Evolutionary conservation across 2,113 vertebrate species (phyloP), one percentile per base, ranked within the genome.

Genomic region (Actenoides hombroni): DNA sequence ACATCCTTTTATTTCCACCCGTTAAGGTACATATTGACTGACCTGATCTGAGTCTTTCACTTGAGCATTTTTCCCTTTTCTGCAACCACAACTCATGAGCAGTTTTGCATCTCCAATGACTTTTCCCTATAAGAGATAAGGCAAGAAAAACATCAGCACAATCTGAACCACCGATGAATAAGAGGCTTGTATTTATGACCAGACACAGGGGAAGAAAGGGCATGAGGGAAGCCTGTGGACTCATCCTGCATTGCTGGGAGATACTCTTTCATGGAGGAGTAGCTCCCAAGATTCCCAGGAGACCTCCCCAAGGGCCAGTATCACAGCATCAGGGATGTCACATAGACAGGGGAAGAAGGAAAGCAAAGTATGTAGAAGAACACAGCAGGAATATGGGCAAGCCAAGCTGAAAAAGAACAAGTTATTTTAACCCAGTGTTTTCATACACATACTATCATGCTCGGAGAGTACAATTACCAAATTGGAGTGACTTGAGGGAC

Each of bases 51-150:
- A 88, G 88, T 96, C 94, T 92, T 97, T 96, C 65, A 78, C 80
- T 95, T 94, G 92, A 92, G 80, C n/a, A 68, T 56, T 97, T 92
- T 96, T 96, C 77, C 93, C 90, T 92, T 95, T 93, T 93, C 92
- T 96, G 95, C 96, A 95, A 44, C 95, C 96, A 92, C 94, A 97
- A 75, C 92, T 93, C 95, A 96, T 95, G 77, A 96, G 88, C 48
- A 93, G 95, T 86, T 97, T 97, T 78, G 90, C 68, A 83, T 96
- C 96, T 90, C 92, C 94, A 92, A 83, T 94, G 85, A 94, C 93
- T 96, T 95, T 96, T 92, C 96, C 94, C 95, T 93, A 39, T 13
- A 94, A 96, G 39, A 95, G 51, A 95, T 13, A 94, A 96, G 16
- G 61, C 21, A 88, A 86, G 61, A 92, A 86, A 94, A 96, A 53